Percentiles rank a stretch among this genome's conserved stretches.
phyloP scores from a whole-genome alignment of 2,113 vertebrate genomes.

The Pycnonotus jocosus region DNA sequence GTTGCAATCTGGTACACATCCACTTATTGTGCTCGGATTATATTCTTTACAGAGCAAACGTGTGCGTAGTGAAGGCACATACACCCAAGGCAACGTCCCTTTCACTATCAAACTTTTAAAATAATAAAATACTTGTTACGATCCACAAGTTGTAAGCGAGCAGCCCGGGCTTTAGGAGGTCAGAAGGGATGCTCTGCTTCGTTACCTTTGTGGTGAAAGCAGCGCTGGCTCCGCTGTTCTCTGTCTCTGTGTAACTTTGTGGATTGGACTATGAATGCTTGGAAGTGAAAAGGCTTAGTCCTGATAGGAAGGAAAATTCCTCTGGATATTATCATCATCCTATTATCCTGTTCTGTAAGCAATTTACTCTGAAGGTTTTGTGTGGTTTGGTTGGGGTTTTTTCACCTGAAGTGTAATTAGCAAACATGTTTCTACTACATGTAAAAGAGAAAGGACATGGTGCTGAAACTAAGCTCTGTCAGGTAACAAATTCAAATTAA shows the following conservation, averaged over 20 bases:
- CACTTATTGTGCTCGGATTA: not conserved
- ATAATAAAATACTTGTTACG: not conserved
- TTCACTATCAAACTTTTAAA: not conserved
- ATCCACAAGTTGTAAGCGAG: not conserved
- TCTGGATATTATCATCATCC: not conserved
- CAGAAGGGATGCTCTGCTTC: not conserved
- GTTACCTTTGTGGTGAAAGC: not conserved
- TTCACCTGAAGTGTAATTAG: not conserved
- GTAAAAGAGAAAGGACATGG: not conserved
- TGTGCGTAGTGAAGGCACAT: not conserved
- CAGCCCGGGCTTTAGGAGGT: not conserved
- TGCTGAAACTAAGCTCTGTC: not conserved
- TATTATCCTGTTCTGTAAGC: not conserved
- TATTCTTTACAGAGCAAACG: not conserved
- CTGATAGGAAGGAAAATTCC: not conserved
- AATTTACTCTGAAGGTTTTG: not conserved
- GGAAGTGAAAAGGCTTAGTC: not conserved
- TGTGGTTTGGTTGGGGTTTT: not conserved
- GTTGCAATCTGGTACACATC: accelerated
- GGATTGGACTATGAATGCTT: not conserved
- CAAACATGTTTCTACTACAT: not conserved
- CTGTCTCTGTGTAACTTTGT: accelerated
- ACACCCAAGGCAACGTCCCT: not conserved
- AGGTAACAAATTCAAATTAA: not conserved
- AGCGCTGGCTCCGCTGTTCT: not conserved